Conservation (phyloP, 2,888 invertebrate genomes). For the Ophion ellenae region DNA sequence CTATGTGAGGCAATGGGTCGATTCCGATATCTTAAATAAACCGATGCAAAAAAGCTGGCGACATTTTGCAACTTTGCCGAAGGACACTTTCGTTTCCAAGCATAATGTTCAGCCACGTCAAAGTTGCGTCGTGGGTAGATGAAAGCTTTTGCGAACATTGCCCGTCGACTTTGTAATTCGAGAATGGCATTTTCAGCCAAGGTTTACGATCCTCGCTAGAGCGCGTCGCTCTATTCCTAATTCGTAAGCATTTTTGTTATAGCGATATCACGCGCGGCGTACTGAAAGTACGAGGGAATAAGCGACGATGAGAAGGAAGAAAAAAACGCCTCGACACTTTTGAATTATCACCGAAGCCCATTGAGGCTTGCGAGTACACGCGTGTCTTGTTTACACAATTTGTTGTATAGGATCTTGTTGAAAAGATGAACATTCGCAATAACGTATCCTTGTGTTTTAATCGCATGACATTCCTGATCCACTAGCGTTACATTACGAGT, state of each 20-base stretch:
- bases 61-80: neutral
- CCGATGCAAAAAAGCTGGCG: neutral
- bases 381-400: slow-evolving; percentile 79
- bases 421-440: slow-evolving; percentile 79
- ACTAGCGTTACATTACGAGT: neutral
- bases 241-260: slow-evolving; percentile 72
- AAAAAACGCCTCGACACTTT: slow-evolving; percentile 50
- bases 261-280: slow-evolving; percentile 68
- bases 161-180: slow-evolving; percentile 31
- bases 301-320: slow-evolving; percentile 16
- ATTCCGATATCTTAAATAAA: neutral
- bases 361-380: slow-evolving; percentile 68
- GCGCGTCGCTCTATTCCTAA: slow-evolving; percentile 64
- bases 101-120: slow-evolving; percentile 45
- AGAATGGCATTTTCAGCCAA: slow-evolving; percentile 40
- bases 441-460: slow-evolving; percentile 68
- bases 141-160: slow-evolving; percentile 37
- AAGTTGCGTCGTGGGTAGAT: slow-evolving; percentile 29
- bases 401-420: slow-evolving; percentile 81
- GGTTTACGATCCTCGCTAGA: slow-evolving; percentile 26
- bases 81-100: neutral
- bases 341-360: slow-evolving; percentile 44
- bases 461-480: slow-evolving; percentile 48
- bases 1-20: neutral
- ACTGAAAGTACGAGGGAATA: slow-evolving; percentile 52